Base-by-base conservation (phyloP, 30 jellyfish, hydroid and myxozoan species). In the Aurelia sp. region DNA sequence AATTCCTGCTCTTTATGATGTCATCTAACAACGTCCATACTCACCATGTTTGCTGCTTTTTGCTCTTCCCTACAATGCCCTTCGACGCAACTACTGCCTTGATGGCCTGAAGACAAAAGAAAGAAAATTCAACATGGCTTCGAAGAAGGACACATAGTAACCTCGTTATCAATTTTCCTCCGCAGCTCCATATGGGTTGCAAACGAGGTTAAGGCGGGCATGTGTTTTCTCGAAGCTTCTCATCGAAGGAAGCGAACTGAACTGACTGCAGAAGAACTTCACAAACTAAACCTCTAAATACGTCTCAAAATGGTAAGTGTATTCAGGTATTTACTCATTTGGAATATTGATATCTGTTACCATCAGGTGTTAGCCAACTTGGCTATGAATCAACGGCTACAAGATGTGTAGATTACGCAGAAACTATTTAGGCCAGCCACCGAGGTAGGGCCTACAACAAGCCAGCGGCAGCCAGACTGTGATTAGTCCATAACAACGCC, bases 191-290 rank as follows among this genome's bases (percentile, higher is more conserved):
- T 21, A 7, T 58, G 2, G 31, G 17, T 20, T 53, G 48, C 19
- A 77, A 77, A 24, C 76, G 78, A 60, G 78, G 88, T 53, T 63
- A 62, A 31, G 74, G 67, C 59, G 88, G 88, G 74, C 88, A 77
- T 77, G 88, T 77, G 88, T 77, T 31, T 74, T 77, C 88, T 77
- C 63, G 88, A 77, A 77, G 88, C 77, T 77, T 77, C 88, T 59
- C 33, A 60, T 12, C 16, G 24, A 77, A 60, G 67, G 78, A 38
- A 58, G 78, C 61, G 35, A 69, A 69, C 80, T 19, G 61, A 48
- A 3, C 35, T 44, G 15, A 44, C 16, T 27, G 33, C 0, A 18
- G 69, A 59, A 59, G 68, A 59, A 33, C 80, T 7, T 8, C 16
- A 24, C 55, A 24, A 69, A 12, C 16, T n/a, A 61, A 21, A 10